Evolutionary conservation across 2,888 invertebrate genomes (phyloP).

Genomic region (Troglohyphantes excavatus): DNA sequence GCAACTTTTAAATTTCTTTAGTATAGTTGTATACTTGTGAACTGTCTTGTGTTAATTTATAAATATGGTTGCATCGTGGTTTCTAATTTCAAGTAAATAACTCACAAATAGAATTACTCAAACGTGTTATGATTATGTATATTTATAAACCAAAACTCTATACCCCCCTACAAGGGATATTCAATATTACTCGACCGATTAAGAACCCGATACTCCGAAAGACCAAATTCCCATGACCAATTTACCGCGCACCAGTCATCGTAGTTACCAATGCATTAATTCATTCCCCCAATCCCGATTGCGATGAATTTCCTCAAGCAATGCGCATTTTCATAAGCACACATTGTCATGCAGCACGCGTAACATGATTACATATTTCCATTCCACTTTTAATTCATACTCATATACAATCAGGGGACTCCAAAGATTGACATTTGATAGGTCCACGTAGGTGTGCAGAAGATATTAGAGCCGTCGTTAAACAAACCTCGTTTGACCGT

Average conservation of each 20-base stretch:
- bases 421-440: slow-evolving; percentile 73
- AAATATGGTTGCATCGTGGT: too few species aligned
- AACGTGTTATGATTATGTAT: too few species aligned
- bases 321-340: neutral
- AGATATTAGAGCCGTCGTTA: slow-evolving; percentile 66
- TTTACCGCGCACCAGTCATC: slow-evolving; percentile 19
- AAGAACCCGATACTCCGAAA: neutral
- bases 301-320: neutral
- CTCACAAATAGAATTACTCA: too few species aligned
- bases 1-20: too few species aligned
- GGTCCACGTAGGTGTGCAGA: slow-evolving; percentile 46
- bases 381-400: slow-evolving; percentile 69
- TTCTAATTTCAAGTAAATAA: too few species aligned
- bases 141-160: neutral
- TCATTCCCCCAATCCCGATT: slow-evolving; percentile 40
- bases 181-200: slow-evolving; percentile 32
- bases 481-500: slow-evolving; percentile 68
- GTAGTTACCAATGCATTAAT: slow-evolving; percentile 60
- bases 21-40: too few species aligned
- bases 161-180: neutral
- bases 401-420: slow-evolving; percentile 43
- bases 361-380: slow-evolving; percentile 47
- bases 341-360: neutral
- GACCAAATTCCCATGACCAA: slow-evolving; percentile 20
- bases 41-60: too few species aligned